Base-by-base conservation (phyloP, 2,113 vertebrate species). In the Hassar affinis region DNA sequence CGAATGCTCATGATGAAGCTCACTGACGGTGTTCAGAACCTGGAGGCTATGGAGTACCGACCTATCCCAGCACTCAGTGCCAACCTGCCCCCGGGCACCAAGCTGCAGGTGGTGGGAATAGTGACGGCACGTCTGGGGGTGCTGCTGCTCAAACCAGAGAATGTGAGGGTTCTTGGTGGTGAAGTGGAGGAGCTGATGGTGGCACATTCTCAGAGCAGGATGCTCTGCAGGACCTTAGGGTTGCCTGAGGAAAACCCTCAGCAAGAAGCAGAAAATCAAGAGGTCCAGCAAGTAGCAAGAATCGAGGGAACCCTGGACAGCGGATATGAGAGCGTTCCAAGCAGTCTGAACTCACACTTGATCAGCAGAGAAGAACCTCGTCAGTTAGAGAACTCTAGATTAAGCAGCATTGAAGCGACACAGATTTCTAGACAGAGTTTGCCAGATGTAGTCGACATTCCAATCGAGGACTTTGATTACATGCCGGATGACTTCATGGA, bases 41-140 rank as follows among this genome's bases (percentile, higher is more conserved):
- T 99, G 85, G 97, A 99, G 87, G 98, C 94, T 20, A 97, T 99
- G 95, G 98, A 99, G 78, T 98, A 98, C 88, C 94, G 94, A 17
- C 89, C 95, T 0, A 90, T 99, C 81, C 94, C 96, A 61, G 88
- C 88, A 66, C 94, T 99, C 81, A 94, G 88, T 86, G 81, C 90
- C 62, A 69, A 84, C 85, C 91, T 95, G 82, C 87, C 89, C 79
- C 92, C 95, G 80, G 98, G 95, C 89, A 97, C 91, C 87, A 99
- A 99, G 93, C 93, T 99, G 81, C 95, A 96, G 86, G 74, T 99
- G 79, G 91, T 94, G n/a, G 98, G 98, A 76, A 91, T 87, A 54
- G 93, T 96, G 87, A 87, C 87, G 1, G 98, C 95, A 88, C 94
- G 95, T 85, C 95, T 99, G 69, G 97, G 98, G 66, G 92, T 99